Conservation (phyloP, 2,797 vertebrate species). For the Sus cebifrons region DNA sequence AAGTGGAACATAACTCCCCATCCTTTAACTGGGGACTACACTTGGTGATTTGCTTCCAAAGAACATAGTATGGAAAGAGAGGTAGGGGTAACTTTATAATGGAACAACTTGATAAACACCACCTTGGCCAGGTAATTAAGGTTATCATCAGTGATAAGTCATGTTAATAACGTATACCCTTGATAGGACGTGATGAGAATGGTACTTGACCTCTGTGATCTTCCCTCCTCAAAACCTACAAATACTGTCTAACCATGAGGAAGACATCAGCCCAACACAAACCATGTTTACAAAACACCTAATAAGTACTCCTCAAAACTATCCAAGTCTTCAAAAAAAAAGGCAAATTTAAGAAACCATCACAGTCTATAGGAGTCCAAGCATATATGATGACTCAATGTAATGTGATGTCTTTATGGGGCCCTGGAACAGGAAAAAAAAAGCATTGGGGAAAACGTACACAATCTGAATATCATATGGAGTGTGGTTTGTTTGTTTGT, state of each 20-base stretch:
- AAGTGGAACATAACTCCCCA: background rate
- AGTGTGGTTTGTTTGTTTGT: background rate
- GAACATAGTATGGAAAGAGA: background rate
- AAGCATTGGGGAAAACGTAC: background rate
- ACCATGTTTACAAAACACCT: background rate
- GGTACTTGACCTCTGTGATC: background rate
- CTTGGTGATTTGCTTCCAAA: background rate
- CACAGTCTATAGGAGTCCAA: background rate
- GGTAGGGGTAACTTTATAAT: background rate
- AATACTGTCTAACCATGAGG: background rate
- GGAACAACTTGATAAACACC: background rate
- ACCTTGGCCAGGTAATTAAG: background rate
- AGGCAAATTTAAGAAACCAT: background rate
- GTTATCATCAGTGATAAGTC: background rate
- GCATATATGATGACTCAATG: background rate
- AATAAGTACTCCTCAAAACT: background rate
- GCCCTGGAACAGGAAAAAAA: background rate
- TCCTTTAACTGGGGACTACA: background rate
- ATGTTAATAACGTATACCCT: background rate
- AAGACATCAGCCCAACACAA: background rate
- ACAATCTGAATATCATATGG: background rate
- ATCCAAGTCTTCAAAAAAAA: background rate
- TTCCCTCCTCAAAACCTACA: background rate
- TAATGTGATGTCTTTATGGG: background rate
- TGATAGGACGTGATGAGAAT: background rate